phyloP scores from a whole-genome alignment of 2,888 invertebrate genomes.

The Drosophila limbata region DNA sequence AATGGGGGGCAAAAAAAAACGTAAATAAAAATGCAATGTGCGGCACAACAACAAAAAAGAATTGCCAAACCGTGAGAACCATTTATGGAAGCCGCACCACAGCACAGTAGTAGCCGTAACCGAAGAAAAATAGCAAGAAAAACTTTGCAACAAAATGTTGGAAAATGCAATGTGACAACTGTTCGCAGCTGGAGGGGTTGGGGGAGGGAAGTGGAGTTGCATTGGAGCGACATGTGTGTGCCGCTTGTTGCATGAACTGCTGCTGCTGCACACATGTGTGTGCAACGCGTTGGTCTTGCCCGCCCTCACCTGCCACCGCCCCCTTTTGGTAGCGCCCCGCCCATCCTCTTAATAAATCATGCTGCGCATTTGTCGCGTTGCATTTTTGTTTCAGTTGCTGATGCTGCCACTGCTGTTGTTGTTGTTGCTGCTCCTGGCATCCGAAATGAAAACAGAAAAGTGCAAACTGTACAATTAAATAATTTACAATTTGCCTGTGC shows the following conservation, averaged over 20 bases:
- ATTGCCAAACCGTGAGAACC: conserved; percentile 76
- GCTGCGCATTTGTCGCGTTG: conserved; percentile 65
- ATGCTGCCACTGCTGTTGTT: conserved; percentile 14
- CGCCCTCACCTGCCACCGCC: conserved; percentile 18
- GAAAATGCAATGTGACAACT: conserved; percentile 70
- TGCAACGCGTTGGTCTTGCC: conserved; percentile 54
- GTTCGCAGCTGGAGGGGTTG: conserved; percentile 2
- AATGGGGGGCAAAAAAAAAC: conserved; percentile 36
- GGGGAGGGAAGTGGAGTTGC: background rate
- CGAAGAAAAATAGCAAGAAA: conserved; percentile 70
- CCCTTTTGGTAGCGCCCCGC: conserved; percentile 1
- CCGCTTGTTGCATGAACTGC: conserved; percentile 52
- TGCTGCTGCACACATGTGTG: conserved; percentile 64
- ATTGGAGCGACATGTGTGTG: conserved; percentile 43
- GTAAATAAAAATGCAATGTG: conserved; percentile 44
- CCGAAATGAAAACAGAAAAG: conserved; percentile 54
- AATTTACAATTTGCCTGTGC: conserved; percentile 66
- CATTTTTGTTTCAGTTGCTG: conserved; percentile 25
- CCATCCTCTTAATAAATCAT: conserved; percentile 66
- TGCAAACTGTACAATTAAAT: conserved; percentile 70
- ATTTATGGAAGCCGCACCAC: conserved; percentile 63
- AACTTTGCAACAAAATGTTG: conserved; percentile 70
- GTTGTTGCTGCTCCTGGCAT: conserved; percentile 56
- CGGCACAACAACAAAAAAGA: conserved; percentile 31
- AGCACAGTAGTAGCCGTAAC: conserved; percentile 5